Percentiles rank a stretch among this genome's conserved stretches.
Evolutionary conservation across 1,140 invertebrate genomes (phyloP).

Genomic region (Rhyzopertha dominica): DNA sequence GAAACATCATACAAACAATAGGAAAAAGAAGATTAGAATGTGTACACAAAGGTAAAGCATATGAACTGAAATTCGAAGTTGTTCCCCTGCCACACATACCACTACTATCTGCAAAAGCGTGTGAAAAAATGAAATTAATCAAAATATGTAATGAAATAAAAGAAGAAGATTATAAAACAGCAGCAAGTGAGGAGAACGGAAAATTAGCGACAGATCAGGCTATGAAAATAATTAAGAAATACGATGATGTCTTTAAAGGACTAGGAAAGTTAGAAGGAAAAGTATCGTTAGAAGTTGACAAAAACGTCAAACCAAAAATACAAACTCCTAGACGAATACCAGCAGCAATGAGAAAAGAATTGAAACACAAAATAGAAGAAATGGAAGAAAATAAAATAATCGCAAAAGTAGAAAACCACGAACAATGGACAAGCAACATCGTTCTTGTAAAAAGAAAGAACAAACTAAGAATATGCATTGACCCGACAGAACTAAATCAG

Average conservation of each 20-base stretch:
- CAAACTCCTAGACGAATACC: constrained; percentile 5
- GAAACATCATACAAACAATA: too few species aligned
- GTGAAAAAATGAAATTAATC: too few species aligned
- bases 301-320: constrained; percentile 5
- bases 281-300: constrained; percentile 7
- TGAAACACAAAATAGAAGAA: constrained; percentile 10
- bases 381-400: constrained; percentile 7
- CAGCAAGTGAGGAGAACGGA: too few species aligned
- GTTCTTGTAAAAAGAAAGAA: constrained; percentile 46
- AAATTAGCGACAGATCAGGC: too few species aligned
- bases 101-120: too few species aligned
- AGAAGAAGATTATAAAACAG: too few species aligned
- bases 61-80: too few species aligned
- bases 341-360: constrained; percentile 3
- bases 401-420: constrained; percentile 30
- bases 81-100: too few species aligned
- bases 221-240: constrained; percentile 3
- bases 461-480: constrained; percentile 47
- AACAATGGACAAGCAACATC: constrained; percentile 47
- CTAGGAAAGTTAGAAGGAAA: constrained; percentile 3
- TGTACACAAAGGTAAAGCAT: too few species aligned
- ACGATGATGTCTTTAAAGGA: constrained; percentile 15
- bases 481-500: constrained; percentile 48
- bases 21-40: too few species aligned
- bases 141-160: too few species aligned